Base-by-base conservation (phyloP, 53 echinoderm and acorn worm genomes). In the Zoroaster sp. region DNA sequence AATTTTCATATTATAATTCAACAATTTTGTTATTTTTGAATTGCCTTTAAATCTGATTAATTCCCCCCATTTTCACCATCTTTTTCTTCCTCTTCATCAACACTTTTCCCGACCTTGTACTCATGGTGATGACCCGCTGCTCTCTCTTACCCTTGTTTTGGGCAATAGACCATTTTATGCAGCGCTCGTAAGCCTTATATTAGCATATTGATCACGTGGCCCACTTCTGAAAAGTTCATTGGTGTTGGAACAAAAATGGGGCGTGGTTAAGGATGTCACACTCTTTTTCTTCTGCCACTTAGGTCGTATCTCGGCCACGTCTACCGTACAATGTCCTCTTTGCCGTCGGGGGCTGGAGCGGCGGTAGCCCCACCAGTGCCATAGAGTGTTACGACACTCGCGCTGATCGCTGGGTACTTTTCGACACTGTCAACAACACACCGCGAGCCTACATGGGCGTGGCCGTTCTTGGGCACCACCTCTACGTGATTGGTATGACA, bases 371-470 rank as follows among this genome's bases (percentile, higher is more conserved):
- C 36, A 99, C 99, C 38, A 93, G 94, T 67, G 94, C 95, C 20
- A 93, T 99, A 40, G 99, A 99, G 80, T 93, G 93, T 38, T 99
- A 99, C 90, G 99, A 99, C 85, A 99, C 99, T 17, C 87, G 99
- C 5, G 99, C 99, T 28, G 99, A 99, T 47, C 94, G 99, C 13
- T 99, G 99, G 99, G 90, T 93, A 9, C 86, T 99, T 3, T 55
- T 99, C 4, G 99, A 99, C 49, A 96, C 99, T 17, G 88, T 78
- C 15, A 94, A 96, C 88, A 96, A 94, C 74, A 77, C 85, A 21
- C 99, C 99, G 11, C 74, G 99, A 25, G 99, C 99, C 13, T 99
- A 99, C 92, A 96, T 96, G 96, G 96, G 99, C 21, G 92, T 99
- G 74, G 96, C 99, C 73, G 96, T 96, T 23, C 72, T 99, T 5